phyloP scores from a whole-genome alignment of 2,888 invertebrate genomes.

The Cheiracanthium punctorium region DNA sequence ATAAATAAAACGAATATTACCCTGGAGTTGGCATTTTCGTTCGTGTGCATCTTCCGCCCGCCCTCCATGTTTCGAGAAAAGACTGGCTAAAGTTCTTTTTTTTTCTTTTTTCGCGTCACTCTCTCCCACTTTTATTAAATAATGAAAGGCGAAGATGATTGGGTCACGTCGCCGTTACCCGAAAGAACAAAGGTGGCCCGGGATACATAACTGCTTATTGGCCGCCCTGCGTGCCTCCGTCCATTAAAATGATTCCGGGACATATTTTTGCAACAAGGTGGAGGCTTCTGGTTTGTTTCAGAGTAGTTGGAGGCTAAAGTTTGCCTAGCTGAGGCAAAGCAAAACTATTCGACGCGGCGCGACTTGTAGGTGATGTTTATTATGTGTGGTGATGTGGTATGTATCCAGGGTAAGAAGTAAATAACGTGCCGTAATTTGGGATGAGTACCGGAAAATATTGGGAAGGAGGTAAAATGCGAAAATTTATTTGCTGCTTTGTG shows the following conservation, averaged over 20 bases:
- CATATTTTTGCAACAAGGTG: not conserved
- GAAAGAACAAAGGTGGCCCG: not conserved
- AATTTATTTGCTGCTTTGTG: too few species aligned
- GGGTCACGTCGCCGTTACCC: not conserved
- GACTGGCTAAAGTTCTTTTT: conserved; percentile 27
- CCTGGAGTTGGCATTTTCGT: conserved; percentile 60
- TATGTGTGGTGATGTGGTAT: too few species aligned
- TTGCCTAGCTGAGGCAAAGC: too few species aligned
- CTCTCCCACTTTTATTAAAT: conserved; percentile 52
- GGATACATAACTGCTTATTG: not conserved
- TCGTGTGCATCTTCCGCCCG: not conserved
- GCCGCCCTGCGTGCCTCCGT: not conserved
- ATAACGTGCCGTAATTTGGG: too few species aligned
- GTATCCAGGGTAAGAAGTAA: too few species aligned
- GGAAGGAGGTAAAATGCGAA: too few species aligned
- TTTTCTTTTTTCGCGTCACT: too few species aligned
- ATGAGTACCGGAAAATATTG: too few species aligned
- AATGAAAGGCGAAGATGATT: conserved; percentile 49
- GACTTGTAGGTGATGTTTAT: too few species aligned
- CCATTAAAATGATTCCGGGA: not conserved
- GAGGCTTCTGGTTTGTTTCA: too few species aligned
- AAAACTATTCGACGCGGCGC: too few species aligned
- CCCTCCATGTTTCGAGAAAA: not conserved
- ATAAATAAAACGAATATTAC: conserved; percentile 67
- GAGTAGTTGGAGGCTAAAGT: too few species aligned